Percentiles rank a stretch among this genome's conserved stretches.
Conservation (phyloP, 2,888 invertebrate species). For the Drosophila mettleri region DNA sequence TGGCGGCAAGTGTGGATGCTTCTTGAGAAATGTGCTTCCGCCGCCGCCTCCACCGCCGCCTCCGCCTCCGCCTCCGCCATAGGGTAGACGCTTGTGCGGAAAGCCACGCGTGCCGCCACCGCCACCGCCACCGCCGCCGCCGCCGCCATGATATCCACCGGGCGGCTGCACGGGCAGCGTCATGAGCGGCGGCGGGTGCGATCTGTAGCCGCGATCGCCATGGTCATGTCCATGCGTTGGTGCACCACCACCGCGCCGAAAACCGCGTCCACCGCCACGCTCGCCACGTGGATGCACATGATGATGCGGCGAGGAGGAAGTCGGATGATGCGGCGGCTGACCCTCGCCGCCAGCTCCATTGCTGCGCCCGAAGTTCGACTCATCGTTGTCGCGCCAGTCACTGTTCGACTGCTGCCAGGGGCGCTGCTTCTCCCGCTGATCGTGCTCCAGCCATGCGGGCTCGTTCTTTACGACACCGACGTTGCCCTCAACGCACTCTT, state of each 20-base stretch:
- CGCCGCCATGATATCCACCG: constrained; percentile 68
- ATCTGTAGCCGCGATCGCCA: constrained; percentile 77
- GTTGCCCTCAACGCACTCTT: constrained; percentile 47
- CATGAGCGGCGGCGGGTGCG: constrained; percentile 83
- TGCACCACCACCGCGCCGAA: constrained; percentile 63
- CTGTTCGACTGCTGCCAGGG: constrained; percentile 63
- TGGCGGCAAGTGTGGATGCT: constrained; percentile 64
- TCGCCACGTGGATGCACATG: constrained; percentile 73
- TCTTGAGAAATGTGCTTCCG: constrained; percentile 69
- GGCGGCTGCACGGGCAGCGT: constrained; percentile 80
- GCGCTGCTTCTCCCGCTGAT: constrained; percentile 77
- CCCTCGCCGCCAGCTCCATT: constrained; percentile 41
- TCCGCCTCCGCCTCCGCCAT: constrained; percentile 73
- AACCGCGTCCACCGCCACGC: constrained; percentile 76
- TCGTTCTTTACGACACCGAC: constrained; percentile 55
- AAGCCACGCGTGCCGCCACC: constrained; percentile 74
- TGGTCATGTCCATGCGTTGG: constrained; percentile 64
- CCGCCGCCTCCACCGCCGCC: constrained; percentile 68
- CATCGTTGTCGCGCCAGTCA: constrained; percentile 81
- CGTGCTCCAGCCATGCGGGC: constrained; percentile 71
- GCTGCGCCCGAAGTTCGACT: constrained; percentile 52
- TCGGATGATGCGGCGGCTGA: constrained; percentile 40
- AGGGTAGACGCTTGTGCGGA: constrained; percentile 83
- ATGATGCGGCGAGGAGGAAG: constrained; percentile 69
- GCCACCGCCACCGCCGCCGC: constrained; percentile 46